These are phyloP conservation scores for Vombatus ursinus DNA, from an alignment of 2,113 vertebrate genomes.

Conservation along the genomic window DNA sequence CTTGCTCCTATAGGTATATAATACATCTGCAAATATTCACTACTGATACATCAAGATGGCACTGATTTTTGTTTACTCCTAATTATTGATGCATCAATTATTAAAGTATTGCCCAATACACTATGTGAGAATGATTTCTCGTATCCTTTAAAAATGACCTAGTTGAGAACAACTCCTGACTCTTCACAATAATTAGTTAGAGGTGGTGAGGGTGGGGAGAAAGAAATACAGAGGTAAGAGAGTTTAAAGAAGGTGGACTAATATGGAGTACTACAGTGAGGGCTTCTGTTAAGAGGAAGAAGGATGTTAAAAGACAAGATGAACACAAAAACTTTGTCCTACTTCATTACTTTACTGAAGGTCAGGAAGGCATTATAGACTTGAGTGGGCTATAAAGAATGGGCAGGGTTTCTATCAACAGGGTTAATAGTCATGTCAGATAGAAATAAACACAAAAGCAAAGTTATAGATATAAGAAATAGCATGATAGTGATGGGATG, in stretches of 20 bases:
- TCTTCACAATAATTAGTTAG: not conserved
- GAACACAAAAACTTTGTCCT: not conserved
- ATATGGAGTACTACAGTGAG: no score
- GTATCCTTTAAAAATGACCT: not conserved
- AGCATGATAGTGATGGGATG: not conserved
- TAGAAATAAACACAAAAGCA: not conserved
- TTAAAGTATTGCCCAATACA: not conserved
- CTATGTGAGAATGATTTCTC: not conserved
- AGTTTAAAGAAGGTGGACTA: not conserved
- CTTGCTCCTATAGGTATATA: not conserved
- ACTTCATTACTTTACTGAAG: not conserved
- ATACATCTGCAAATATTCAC: not conserved
- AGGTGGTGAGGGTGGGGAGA: not conserved
- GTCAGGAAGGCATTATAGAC: not conserved
- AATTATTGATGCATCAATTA: not conserved
- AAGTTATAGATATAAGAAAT: not conserved
- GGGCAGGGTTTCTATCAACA: not conserved
- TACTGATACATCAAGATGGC: not conserved
- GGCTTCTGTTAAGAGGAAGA: not conserved
- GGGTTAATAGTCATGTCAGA: not conserved
- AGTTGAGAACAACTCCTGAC: not conserved
- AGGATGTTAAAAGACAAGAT: not conserved
- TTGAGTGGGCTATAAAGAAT: not conserved
- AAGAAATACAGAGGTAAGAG: not conserved
- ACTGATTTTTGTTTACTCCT: not conserved